Evolutionary conservation across 2,797 vertebrate genomes (phyloP).

Genomic region (Cryptoblepharus egeriae): DNA sequence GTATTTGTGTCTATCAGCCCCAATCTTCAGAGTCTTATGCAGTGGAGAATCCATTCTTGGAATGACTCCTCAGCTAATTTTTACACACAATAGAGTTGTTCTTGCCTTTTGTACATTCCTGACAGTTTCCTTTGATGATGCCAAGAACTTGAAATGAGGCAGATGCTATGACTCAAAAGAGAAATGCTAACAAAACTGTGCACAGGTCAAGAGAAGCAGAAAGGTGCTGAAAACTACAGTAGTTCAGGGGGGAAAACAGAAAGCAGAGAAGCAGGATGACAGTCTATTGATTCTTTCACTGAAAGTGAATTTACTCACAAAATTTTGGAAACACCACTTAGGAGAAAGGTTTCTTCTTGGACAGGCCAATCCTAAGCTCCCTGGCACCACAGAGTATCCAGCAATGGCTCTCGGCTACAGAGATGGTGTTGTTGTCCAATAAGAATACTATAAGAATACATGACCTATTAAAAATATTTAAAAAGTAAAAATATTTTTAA

Average conservation of each 20-base stretch:
- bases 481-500: too few species aligned
- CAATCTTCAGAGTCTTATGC: background rate
- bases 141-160: background rate
- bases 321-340: background rate
- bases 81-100: constrained; percentile 9
- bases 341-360: background rate
- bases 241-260: background rate
- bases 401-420: too few species aligned
- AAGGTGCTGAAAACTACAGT: constrained; percentile 16
- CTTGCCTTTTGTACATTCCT: background rate
- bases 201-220: background rate
- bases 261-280: background rate
- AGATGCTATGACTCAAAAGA: constrained; percentile 14
- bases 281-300: background rate
- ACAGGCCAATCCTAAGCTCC: too few species aligned
- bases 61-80: background rate
- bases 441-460: too few species aligned
- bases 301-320: background rate
- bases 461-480: too few species aligned
- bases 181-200: constrained; percentile 22
- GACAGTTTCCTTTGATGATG: constrained; percentile 15
- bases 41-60: background rate
- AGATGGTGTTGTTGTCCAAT: too few species aligned
- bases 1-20: background rate
- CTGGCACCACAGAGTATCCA: too few species aligned